Evolutionary conservation across 2,113 vertebrate genomes (phyloP).

Genomic region (Siniperca chuatsi): DNA sequence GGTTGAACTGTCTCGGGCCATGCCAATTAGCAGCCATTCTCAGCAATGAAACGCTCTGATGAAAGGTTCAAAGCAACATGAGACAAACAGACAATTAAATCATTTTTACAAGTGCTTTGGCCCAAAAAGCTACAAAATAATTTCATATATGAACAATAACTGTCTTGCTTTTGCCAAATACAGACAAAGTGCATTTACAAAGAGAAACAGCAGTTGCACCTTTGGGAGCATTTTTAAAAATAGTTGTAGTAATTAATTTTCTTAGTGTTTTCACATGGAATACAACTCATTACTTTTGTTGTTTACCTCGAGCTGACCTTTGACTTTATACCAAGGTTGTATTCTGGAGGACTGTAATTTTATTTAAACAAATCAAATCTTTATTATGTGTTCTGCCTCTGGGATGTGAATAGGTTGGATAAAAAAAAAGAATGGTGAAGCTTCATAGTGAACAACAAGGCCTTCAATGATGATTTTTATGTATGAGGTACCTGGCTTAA

Average conservation of each 20-base stretch:
- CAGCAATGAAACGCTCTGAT: background rate
- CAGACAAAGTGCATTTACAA: background rate
- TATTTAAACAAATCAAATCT: constrained; percentile 74
- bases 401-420: constrained; percentile 52
- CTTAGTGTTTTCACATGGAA: constrained; percentile 9
- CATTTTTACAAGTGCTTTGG: background rate
- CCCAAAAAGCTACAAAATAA: background rate
- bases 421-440: constrained; percentile 22
- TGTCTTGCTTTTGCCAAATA: background rate
- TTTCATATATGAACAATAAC: background rate
- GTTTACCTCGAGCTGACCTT: constrained; percentile 47
- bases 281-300: constrained; percentile 59
- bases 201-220: background rate
- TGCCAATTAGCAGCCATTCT: constrained; percentile 12
- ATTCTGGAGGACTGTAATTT: constrained; percentile 68
- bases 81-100: background rate
- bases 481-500: constrained; percentile 60
- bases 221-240: background rate
- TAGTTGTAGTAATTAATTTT: background rate
- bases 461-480: constrained; percentile 45
- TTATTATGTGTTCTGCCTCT: constrained; percentile 65
- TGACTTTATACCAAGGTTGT: constrained; percentile 49
- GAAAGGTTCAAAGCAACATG: background rate
- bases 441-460: constrained; percentile 30
- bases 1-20: background rate